Evolutionary conservation across 2,113 vertebrate species (phyloP).

Genomic region (Ivindomyrus marchei): DNA sequence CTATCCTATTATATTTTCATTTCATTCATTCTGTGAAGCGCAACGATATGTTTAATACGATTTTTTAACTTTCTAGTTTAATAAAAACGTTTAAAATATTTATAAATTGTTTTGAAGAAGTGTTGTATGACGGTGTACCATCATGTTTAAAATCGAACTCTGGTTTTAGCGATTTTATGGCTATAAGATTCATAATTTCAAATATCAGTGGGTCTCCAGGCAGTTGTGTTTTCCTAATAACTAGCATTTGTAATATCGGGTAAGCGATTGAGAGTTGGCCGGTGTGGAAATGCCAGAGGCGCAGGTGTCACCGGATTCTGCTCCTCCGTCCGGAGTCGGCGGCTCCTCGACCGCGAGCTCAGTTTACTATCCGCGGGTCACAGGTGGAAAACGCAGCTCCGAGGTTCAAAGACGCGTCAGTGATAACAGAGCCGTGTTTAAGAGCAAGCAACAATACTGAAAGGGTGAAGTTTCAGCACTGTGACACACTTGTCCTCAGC

Average conservation of each 20-base stretch:
- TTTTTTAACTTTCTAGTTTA: not conserved
- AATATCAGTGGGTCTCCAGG: not conserved
- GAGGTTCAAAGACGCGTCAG: conserved; percentile 44
- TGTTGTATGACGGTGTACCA: not conserved
- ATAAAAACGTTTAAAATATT: not conserved
- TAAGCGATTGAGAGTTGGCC: not conserved
- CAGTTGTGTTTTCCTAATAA: not conserved
- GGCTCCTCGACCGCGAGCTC: conserved; percentile 19
- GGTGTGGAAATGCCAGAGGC: conserved; percentile 21
- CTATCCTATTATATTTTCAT: not conserved
- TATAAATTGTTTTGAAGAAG: not conserved
- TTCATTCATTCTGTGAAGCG: not conserved
- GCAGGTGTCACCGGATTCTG: conserved; percentile 38
- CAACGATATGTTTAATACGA: not conserved
- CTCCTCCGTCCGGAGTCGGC: conserved; percentile 29
- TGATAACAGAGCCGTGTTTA: not conserved
- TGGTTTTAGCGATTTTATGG: not conserved
- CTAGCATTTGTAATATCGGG: not conserved
- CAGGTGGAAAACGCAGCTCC: conserved; percentile 53
- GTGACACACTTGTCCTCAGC: not conserved
- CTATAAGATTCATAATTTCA: not conserved
- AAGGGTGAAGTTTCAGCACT: not conserved
- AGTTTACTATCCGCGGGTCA: conserved; percentile 43
- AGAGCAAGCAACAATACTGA: not conserved
- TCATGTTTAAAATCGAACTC: not conserved